Evolutionary conservation across 2,113 vertebrate genomes (phyloP).

Genomic region (Centrocercus urophasianus): DNA sequence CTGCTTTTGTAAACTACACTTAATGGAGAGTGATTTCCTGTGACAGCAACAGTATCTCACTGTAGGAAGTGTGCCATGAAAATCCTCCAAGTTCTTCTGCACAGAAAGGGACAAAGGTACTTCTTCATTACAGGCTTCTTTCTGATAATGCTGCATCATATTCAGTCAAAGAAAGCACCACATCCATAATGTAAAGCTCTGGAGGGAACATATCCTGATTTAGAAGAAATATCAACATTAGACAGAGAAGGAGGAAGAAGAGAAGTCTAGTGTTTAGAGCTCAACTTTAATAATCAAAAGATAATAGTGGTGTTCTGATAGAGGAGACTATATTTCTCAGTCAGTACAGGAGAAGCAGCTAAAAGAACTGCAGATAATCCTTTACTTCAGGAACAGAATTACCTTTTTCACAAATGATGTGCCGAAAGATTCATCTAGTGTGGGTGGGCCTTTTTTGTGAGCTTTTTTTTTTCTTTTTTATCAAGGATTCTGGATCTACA

Average conservation of each 20-base stretch:
- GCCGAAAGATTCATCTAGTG: not conserved
- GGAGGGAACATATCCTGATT: not conserved
- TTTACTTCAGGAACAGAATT: not conserved
- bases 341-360: not conserved
- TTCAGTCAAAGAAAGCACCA: not conserved
- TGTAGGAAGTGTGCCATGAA: slow-evolving; percentile 18
- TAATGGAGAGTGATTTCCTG: slow-evolving; percentile 64
- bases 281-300: not conserved
- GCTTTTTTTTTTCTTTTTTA: not conserved
- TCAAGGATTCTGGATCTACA: not conserved
- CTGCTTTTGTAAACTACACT: slow-evolving; percentile 75
- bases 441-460: no score
- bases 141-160: not conserved
- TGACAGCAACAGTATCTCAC: slow-evolving; percentile 69
- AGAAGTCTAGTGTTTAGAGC: not conserved
- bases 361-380: not conserved
- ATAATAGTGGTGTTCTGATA: not conserved
- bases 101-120: slow-evolving; percentile 1
- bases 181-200: not conserved
- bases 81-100: slow-evolving; percentile 33
- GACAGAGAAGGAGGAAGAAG: not conserved
- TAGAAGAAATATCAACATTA: not conserved
- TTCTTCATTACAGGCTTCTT: slow-evolving; percentile 69
- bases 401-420: not conserved
- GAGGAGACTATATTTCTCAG: not conserved